Base-by-base conservation (phyloP, 2,888 invertebrate genomes). In the Diloba caeruleocephala region DNA sequence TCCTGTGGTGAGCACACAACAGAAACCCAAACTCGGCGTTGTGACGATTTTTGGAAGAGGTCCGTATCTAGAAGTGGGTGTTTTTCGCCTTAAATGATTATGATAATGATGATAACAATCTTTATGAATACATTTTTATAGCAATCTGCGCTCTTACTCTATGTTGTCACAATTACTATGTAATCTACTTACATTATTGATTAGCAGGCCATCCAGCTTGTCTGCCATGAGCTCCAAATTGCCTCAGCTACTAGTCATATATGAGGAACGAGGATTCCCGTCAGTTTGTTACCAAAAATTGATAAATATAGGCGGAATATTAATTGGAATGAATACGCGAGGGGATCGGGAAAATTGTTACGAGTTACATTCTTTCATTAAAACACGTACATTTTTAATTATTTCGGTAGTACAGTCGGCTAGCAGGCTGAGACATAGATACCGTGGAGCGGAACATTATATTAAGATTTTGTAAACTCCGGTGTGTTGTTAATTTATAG, bases 301-400 rank as follows among this genome's bases (percentile, higher is more conserved):
- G 43, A 65, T 55, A 55, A 55, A 58, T 57, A 55, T 43, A 33
- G 13, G 7, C 42, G 23, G 28, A 52, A 49, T 46, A 59, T 46
- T 64, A 71, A 71, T 67, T 71, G 57, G 37, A 64, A 33, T 45
- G 54, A 34, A 51, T 45, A 41, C 54, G 39, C 50, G 13, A 31
- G 60, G 52, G 57, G 51, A 37, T 52, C 17, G 42, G 23, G 43
- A 41, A 36, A 33, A 58, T 48, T 37, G 64, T 57, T 48, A 19
- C 48, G 49, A 46, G 45, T 43, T 31, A 51, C 28, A 60, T 57
- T 54, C 45, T 69, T 69, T 67, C 58, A 67, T 65, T 60, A 69
- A 69, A 75, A 71, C 74, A 69, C 74, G 76, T 74, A 63, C 74
- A 54, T 57, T 76, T 75, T 78, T 78, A 78, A 78, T 76, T 76